A percentile compares a stretch with the other conserved stretches of the same genome.
Evolutionary conservation across 2,797 vertebrate genomes (phyloP).

Genomic region (Typhlichthys eigenmanni): DNA sequence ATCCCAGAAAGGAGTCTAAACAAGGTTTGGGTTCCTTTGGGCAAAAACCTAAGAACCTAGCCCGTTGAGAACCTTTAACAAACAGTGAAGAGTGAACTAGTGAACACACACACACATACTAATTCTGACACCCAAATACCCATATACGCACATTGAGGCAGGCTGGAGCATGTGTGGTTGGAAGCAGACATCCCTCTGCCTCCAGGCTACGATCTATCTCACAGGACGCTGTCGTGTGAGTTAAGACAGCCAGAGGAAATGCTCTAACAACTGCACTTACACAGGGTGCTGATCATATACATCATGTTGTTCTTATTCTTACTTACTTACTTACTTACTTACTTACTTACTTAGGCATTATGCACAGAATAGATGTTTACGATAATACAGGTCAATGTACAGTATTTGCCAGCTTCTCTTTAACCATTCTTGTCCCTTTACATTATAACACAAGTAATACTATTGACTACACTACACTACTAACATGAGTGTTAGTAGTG

Average conservation of each 20-base stretch:
- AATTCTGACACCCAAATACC: constrained; percentile 52
- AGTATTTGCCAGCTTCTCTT: no score
- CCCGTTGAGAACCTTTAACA: constrained; percentile 29
- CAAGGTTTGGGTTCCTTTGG: constrained; percentile 44
- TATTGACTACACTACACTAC: no score
- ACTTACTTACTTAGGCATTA: no score
- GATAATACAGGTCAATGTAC: no score
- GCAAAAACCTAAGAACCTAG: constrained; percentile 48
- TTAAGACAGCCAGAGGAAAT: constrained; percentile 63
- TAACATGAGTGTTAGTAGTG: no score
- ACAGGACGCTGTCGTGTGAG: constrained; percentile 74
- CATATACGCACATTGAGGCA: constrained; percentile 47
- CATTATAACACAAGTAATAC: no score
- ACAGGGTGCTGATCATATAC: neutral
- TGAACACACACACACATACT: constrained; percentile 34
- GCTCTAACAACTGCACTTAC: neutral
- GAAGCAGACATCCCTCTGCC: constrained; percentile 66
- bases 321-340: no score
- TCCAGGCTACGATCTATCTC: constrained; percentile 61
- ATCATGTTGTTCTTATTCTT: neutral
- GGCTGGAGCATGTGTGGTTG: constrained; percentile 69
- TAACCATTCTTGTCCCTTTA: no score
- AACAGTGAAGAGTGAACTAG: constrained; percentile 28
- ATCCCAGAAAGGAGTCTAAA: constrained; percentile 30
- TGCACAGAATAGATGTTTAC: no score